Base-by-base conservation (phyloP, 2,888 invertebrate species). In the Caenorhabditis imperialis region DNA sequence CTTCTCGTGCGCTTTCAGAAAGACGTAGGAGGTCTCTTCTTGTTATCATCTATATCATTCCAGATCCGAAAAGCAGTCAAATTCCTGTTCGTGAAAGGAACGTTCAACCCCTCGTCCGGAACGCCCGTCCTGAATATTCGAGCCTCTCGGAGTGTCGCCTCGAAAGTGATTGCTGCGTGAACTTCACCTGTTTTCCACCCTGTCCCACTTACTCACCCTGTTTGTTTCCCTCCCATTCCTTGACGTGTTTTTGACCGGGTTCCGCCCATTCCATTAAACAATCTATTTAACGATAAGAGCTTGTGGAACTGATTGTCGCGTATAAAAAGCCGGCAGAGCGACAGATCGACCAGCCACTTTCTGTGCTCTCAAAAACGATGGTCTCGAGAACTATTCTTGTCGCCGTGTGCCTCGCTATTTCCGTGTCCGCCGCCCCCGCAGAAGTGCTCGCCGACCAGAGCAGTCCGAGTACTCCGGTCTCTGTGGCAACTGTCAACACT, bases 1-100 rank as follows among this genome's bases (percentile, higher is more conserved):
- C 57, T 67, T 67, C 57, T 18, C 47, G 3, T 33, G 14, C 33
- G 14, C 38, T 44, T 14, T 33, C 35, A 16, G 37, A 53, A 38
- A 53, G 35, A 38, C 54, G 25, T n/a, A 33, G 65, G 55, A 35
- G 65, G 48, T 50, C 55, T 55, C 27, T 23, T 60, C 48, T 14
- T 7, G 7, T 35, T 4, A n/a, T 30, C 30, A 30, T 30, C 10
- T 10, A 20, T 33, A 37, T 54, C 42, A 1, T 42, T 40, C 38
- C 42, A 67, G 67, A 57, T 67, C 16, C 67, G 67, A 18, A 42
- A 57, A 27, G 38, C 67, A 18, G 25, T 57, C 51, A 42, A 51
- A 22, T 25, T 51, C 20, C 33, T 67, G 4, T 57, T 67, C n/a
- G 18, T 57, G 27, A 50, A 57, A 50, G 57, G 51, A 50, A 35